Base-by-base conservation (phyloP, 2,888 invertebrate genomes). In the Strigamia crassipes region DNA sequence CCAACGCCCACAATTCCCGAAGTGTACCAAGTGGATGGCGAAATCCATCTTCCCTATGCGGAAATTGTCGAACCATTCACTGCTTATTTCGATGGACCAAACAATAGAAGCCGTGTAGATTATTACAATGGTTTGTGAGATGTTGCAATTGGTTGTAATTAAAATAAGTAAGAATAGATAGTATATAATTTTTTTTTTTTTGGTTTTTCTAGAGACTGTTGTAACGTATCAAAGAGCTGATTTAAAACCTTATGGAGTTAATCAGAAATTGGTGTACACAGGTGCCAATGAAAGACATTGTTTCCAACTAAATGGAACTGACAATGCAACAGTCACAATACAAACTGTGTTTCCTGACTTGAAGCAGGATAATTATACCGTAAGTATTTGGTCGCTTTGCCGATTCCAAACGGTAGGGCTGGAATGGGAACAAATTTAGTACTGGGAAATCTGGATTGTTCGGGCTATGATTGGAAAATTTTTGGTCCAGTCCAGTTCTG, bases 61-160 rank as follows among this genome's bases (percentile, higher is more conserved):
- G 97, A 97, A 89, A 92, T 98, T 79, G 91, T 91, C 31, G 97
- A 98, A 87, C 96, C 97, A 0, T 96, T 98, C 87, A 93, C 92
- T 86, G 95, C 94, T 15, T 97, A 94, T 93, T 96, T 91, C 85
- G 96, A 97, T 89, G 91, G 89, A 38, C 89, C 90, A 5, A 91
- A 91, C 81, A 92, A 92, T 82, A 92, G 92, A 83, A 96, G 96
- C 66, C 92, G 97, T 78, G 94, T 98, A 83, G 97, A 97, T 88
- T 98, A 97, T 87, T 98, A 98, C 89, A 96, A 95, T 83, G 94
- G 94, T 87, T 88, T 27, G 27, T 27, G 3, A 27, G 27, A 27
- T 27, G 3, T 27, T 27, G 27, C 1, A 27, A 27, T 27, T 27
- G 27, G 3, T 27, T 27, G 27, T 27, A 27, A 27, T 27, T 27